Evolutionary conservation across 2,797 vertebrate species (phyloP), one percentile per base, ranked within the genome.

Genomic region (Tapera naevia): DNA sequence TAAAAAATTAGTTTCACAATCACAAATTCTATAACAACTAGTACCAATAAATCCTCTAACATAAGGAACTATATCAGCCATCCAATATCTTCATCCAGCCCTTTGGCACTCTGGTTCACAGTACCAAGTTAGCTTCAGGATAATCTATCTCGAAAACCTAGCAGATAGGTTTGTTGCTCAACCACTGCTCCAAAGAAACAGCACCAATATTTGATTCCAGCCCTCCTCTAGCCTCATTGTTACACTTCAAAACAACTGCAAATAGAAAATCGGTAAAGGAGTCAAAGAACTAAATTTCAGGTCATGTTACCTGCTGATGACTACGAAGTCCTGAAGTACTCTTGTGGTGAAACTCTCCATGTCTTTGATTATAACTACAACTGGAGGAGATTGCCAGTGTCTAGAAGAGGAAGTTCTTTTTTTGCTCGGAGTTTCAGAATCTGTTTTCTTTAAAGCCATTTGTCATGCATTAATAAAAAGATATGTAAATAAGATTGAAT

Each of bases 291-390:
- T 76, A 43, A 95, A 76, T 28, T 58, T 91, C 33, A 69, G 43
- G 30, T 71, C 61, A 84, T 3, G 15, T 89, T 98, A 99, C 99
- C 99, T 99, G 99, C 99, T 98, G 91, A 99, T 99, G 43, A 98
- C 95, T 83, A 99, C 98, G 94, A 99, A 99, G 91, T 99, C 99
- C 50, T 99, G 99, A 72, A 99, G 98, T 67, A 99, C 98, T 97
- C 95, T 98, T 9, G 99, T 97, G 82, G 97, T 97, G 93, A 99
- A 99, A 87, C 99, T 99, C 97, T 99, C 99, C 90, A 99, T 97
- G 91, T 99, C 99, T 96, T 99, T 99, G 88, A 99, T 98, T 94
- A 99, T 98, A 67, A 99, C 97, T 5, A 99, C 98, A 93, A 99
- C 72, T 39, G 99, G 99, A 96, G 98, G 98, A 91, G 94, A 97